Percentiles rank a stretch among this genome's conserved stretches.
Evolutionary conservation across 1,140 invertebrate genomes (phyloP).

Genomic region (Aphis gossypii): DNA sequence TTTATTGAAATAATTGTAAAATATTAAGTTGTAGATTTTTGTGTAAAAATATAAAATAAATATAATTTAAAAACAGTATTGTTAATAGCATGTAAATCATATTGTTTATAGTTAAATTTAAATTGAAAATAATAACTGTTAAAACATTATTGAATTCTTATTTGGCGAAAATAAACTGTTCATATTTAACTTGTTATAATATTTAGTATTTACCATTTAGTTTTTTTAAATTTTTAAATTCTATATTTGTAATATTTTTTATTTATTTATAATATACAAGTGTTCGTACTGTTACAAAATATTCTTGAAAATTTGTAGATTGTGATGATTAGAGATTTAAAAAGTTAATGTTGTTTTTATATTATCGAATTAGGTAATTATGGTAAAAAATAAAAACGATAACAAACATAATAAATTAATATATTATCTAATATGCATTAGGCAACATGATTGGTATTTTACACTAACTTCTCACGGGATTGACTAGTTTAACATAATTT

Average conservation of each 20-base stretch:
- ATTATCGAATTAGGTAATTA: not conserved
- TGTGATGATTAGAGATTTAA: too few species aligned
- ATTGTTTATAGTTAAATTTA: slow-evolving; percentile 7
- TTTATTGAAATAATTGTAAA: not conserved
- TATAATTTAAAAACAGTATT: not conserved
- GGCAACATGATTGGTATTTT: too few species aligned
- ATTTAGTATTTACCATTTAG: not conserved
- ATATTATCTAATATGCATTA: too few species aligned
- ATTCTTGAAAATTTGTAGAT: too few species aligned
- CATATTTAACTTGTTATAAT: not conserved
- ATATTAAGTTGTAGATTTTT: slow-evolving; percentile 35
- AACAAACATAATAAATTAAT: not conserved
- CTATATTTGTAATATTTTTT: not conserved
- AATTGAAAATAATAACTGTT: not conserved
- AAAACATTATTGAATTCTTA: not conserved
- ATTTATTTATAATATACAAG: not conserved
- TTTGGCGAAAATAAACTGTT: not conserved
- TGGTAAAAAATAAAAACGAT: not conserved
- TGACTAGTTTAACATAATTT: too few species aligned
- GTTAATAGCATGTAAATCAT: not conserved
- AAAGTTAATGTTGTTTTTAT: not conserved
- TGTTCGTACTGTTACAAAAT: too few species aligned
- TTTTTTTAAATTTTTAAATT: not conserved
- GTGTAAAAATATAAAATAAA: not conserved
- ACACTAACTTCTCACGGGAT: too few species aligned